phyloP scores from a whole-genome alignment of 2,113 vertebrate genomes.

The Otus sunia region DNA sequence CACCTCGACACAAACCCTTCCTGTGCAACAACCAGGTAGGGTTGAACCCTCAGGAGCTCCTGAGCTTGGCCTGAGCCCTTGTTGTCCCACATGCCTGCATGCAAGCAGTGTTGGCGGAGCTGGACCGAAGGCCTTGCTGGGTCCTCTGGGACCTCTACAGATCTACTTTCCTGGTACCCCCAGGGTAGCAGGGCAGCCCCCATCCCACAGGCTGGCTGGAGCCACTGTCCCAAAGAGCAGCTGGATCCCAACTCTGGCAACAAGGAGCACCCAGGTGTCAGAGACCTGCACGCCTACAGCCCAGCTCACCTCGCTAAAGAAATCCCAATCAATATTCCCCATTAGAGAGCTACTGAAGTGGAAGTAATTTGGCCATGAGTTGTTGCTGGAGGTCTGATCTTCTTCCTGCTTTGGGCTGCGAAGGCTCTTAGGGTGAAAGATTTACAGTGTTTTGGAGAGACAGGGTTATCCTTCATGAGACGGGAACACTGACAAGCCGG shows the following conservation, averaged over 20 bases:
- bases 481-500: background rate
- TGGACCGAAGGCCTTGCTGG: background rate
- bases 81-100: background rate
- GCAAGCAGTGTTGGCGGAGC: background rate
- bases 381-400: background rate
- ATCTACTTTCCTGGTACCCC: too few relatives aligned
- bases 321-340: background rate
- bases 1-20: rapidly evolving
- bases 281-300: background rate
- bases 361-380: background rate
- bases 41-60: background rate
- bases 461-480: constrained; percentile 4
- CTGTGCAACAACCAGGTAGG: background rate
- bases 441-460: background rate
- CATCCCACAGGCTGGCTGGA: background rate
- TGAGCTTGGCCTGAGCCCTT: background rate
- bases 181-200: background rate
- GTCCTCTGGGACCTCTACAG: background rate
- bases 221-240: background rate
- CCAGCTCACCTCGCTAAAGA: background rate
- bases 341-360: background rate
- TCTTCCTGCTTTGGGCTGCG: background rate
- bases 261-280: background rate
- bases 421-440: background rate
- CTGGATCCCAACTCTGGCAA: background rate